Percentiles rank a stretch among this genome's conserved stretches.
Evolutionary conservation across 2,113 vertebrate genomes (phyloP).

Genomic region (Arenaria interpres): DNA sequence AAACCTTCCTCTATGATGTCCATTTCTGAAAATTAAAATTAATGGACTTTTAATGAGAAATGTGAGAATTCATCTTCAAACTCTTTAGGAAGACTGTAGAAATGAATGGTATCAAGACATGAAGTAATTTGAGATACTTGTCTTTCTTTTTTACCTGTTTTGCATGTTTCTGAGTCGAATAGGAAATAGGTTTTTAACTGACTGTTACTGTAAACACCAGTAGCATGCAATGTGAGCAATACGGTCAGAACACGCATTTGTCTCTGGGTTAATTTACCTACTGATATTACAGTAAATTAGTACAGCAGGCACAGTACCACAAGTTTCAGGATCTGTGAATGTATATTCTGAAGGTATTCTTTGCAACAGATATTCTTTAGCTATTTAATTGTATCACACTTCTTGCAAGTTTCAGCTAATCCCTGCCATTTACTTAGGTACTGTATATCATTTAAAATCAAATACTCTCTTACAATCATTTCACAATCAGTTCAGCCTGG

Average conservation of each 20-base stretch:
- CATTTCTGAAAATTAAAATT: not conserved
- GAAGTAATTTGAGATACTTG: not conserved
- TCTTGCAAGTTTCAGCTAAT: not conserved
- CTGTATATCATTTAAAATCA: not conserved
- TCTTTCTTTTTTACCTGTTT: not conserved
- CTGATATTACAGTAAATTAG: not conserved
- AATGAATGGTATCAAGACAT: not conserved
- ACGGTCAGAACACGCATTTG: not conserved
- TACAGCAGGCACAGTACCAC: not conserved
- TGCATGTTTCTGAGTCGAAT: fast-evolving
- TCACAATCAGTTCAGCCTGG: not conserved
- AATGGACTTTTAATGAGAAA: not conserved
- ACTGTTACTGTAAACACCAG: not conserved
- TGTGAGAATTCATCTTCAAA: not conserved
- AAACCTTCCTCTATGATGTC: not conserved
- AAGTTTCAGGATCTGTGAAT: not conserved
- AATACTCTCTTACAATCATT: not conserved
- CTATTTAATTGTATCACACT: not conserved
- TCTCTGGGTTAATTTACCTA: not conserved
- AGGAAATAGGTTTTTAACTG: not conserved
- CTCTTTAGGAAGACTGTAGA: not conserved
- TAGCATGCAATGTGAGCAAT: not conserved
- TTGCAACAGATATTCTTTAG: not conserved
- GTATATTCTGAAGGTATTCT: not conserved
- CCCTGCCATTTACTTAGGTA: not conserved